Evolutionary conservation across 30 jellyfish, hydroid and myxozoan species (phyloP), one percentile per base, ranked within the genome.

Genomic region (Pseudorhiza aurosa): DNA sequence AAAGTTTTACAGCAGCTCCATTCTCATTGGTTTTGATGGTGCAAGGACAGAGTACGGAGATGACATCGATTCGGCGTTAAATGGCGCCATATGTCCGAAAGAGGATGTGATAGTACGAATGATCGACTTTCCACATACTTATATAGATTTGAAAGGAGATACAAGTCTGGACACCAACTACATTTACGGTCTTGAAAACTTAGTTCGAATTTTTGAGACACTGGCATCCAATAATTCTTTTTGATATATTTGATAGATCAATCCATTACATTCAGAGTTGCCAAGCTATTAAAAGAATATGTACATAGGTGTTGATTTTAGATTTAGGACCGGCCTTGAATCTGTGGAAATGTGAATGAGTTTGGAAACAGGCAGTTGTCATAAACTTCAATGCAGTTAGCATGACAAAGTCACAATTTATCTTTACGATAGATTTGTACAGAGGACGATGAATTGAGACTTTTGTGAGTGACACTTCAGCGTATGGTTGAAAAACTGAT

Each of bases 121-220:
- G 92, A 81, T 81, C 30, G 92, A 81, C 37, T 81, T 81, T 26
- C 84, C 92, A 2, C 85, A 68, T 24, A 68, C 92, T n/a, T 81
- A 81, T 58, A 62, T 81, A 21, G 92, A 70, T 26, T 40, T 77
- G 18, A 36, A 56, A 5, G 79, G 64, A 15, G 17, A 49, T 12
- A 37, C 47, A 33, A 51, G 78, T 26, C 27, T 65, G 31, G 92
- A 81, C 42, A 19, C 24, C 12, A 81, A 81, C 40, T 81, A 81
- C 58, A 31, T 81, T 0, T 68, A 64, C 19, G 92, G 92, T 33
- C 81, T 81, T 12, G 40, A 46, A 36, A 81, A 68, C 25, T 47
- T 81, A 43, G 55, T 81, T 22, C 73, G 31, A 7, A 55, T 36
- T 11, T 81, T 81, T 53, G 79, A 81, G 37, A 14, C 42, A 42